Base-by-base conservation (phyloP, 2,113 vertebrate genomes). In the Panthera tigris region DNA sequence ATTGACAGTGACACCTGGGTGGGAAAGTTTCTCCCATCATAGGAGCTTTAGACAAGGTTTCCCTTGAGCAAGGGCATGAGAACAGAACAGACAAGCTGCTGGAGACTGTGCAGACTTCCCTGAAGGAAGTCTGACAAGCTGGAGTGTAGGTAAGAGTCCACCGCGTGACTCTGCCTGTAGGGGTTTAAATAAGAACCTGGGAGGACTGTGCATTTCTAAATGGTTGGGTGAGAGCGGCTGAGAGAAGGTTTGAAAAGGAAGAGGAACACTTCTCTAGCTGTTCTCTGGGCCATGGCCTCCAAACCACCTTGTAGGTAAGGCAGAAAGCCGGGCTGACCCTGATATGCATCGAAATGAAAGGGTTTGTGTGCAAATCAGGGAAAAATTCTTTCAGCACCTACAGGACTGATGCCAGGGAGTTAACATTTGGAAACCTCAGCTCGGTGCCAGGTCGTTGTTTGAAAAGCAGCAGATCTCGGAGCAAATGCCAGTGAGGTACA, bases 381-480 rank as follows among this genome's bases (percentile, higher is more conserved):
- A 84, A 79, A 84, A 88, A 81, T 96, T 81, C 94, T 96, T 92
- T 96, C 87, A 96, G 94, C 88, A 96, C 90, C 95, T 82, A 36
- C 48, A 96, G 97, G 95, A 92, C 27, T 4, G 0, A n/a, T 97
- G 97, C 97, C 97, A 97, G 52, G 52, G 92, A 97, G 88, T 94
- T 97, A 96, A 96, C 97, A 97, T 97, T 98, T 98, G 95, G 94
- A 98, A 98, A 96, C 81, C 84, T 96, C 86, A 91, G 83, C 41
- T 92, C 74, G 0, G 87, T 95, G 97, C 96, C 92, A 93, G 96
- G 93, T 88, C 7, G 0, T 98, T 97, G 94, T 97, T 97, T 94
- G 90, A 97, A 97, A 98, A 95, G 94, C 76, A 95, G 86, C 91
- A 95, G 84, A 97, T 98, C 85, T 97, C 39, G 45, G 82, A 97